These are phyloP conservation scores for Lagorchestes hirsutus DNA, from an alignment of 2,797 vertebrate species.

Conservation along the genomic window DNA sequence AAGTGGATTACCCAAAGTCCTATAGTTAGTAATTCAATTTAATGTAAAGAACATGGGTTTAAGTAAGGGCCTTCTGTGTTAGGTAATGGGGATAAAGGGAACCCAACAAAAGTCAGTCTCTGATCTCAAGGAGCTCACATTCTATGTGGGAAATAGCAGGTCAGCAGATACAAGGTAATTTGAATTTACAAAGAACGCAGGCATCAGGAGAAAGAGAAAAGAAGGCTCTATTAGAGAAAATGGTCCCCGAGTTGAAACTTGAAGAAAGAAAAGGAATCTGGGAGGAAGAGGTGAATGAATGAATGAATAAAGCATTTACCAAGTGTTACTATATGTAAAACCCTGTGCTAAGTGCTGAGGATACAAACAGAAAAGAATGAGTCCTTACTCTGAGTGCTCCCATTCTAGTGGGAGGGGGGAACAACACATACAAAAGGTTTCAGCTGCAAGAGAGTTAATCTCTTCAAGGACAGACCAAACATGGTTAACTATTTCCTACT, in stretches of 20 bases:
- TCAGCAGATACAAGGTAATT: neutral
- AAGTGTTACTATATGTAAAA: neutral
- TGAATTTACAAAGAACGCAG: neutral
- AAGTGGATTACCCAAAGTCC: too few relatives aligned
- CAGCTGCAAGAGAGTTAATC: neutral
- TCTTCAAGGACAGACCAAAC: neutral
- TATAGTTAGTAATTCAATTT: too few relatives aligned
- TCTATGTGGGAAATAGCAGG: too few relatives aligned
- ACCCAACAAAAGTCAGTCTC: too few relatives aligned
- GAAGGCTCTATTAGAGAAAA: neutral
- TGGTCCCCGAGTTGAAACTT: neutral
- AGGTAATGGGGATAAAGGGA: too few relatives aligned
- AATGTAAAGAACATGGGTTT: too few relatives aligned
- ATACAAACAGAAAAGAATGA: too few relatives aligned
- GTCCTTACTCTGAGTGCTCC: too few relatives aligned
- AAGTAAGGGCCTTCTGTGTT: too few relatives aligned
- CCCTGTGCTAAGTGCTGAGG: neutral
- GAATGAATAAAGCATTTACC: neutral
- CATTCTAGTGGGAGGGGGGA: too few relatives aligned
- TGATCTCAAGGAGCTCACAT: too few relatives aligned
- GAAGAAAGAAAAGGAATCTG: neutral
- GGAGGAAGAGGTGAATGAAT: neutral
- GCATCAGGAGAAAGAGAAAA: neutral
- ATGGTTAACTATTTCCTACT: neutral
- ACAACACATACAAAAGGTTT: too few relatives aligned